Conservation (phyloP, 2,113 vertebrate genomes). For the Poecilia latipinna region DNA sequence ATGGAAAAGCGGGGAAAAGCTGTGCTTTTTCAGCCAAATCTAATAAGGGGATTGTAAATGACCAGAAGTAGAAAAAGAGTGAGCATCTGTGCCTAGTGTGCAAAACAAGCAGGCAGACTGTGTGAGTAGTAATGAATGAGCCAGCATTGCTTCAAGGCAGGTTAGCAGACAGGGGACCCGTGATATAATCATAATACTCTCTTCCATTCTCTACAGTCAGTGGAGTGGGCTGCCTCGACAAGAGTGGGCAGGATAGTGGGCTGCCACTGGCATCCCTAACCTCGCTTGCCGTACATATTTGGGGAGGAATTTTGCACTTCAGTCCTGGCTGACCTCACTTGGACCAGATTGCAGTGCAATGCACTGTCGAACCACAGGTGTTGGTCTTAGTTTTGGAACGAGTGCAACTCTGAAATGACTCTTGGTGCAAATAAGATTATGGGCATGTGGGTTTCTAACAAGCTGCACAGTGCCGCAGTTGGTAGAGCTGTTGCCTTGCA, state of each 20-base stretch:
- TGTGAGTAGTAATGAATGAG: conserved; percentile 50
- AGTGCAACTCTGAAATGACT: too few relatives aligned
- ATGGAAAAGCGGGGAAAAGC: conserved; percentile 7
- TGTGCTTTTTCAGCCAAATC: conserved; percentile 18
- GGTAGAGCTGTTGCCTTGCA: too few relatives aligned
- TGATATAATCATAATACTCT: conserved; percentile 47
- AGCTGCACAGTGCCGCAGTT: not conserved
- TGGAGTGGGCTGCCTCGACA: conserved; percentile 57
- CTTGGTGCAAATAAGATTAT: not conserved
- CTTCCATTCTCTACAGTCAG: conserved; percentile 47
- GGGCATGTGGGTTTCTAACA: not conserved
- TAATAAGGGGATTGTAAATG: conserved; percentile 23
- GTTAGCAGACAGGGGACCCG: conserved; percentile 53
- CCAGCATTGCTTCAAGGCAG: conserved; percentile 52
- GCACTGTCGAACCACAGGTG: not conserved
- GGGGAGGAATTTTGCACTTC: conserved; percentile 13
- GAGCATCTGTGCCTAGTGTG: conserved; percentile 26
- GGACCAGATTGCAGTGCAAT: not conserved
- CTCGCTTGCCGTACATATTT: conserved; percentile 22
- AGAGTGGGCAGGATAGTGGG: conserved; percentile 42
- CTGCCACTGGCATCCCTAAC: conserved; percentile 30
- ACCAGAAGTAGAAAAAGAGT: conserved; percentile 24
- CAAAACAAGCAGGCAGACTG: conserved; percentile 8
- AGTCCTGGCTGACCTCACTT: conserved; percentile 18
- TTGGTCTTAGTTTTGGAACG: not conserved